Percentiles rank a stretch among this genome's conserved stretches.
Evolutionary conservation across 2,797 vertebrate species (phyloP).

Genomic region (Acridotheres tristis): DNA sequence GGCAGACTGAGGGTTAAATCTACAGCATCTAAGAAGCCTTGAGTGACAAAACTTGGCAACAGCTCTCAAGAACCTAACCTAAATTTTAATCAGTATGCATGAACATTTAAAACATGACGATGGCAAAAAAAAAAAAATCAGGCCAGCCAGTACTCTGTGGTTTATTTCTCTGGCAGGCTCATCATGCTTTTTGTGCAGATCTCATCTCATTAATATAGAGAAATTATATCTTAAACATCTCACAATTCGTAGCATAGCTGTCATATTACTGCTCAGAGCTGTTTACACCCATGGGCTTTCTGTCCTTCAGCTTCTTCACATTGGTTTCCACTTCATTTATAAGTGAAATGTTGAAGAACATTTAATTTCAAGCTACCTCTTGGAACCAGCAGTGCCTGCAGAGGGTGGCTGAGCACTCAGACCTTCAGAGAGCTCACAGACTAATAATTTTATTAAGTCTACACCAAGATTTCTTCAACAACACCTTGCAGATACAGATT

Average conservation of each 20-base stretch:
- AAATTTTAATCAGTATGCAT: slow-evolving; percentile 30
- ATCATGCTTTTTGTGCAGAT: slow-evolving; percentile 30
- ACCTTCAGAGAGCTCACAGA: not conserved
- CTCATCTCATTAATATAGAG: slow-evolving; percentile 28
- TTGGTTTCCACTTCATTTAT: not conserved
- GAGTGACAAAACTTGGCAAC: slow-evolving; percentile 33
- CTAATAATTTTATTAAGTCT: not conserved
- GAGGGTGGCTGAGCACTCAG: not conserved
- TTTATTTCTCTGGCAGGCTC: slow-evolving; percentile 39
- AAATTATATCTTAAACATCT: slow-evolving; percentile 26
- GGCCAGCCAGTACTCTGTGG: slow-evolving; percentile 29
- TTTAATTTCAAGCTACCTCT: not conserved
- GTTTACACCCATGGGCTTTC: not conserved
- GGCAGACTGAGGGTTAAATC: slow-evolving; percentile 39
- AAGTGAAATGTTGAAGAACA: not conserved
- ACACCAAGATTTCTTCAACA: not conserved
- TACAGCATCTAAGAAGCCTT: slow-evolving; percentile 12
- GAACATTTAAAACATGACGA: slow-evolving; percentile 41
- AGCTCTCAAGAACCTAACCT: not conserved
- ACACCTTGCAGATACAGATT: not conserved
- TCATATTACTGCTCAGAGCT: slow-evolving; percentile 30
- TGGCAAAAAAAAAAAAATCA: slow-evolving; percentile 36
- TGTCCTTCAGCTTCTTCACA: not conserved
- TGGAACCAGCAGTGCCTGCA: not conserved
- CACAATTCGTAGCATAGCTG: slow-evolving; percentile 32